Evolutionary conservation across 2,888 invertebrate species (phyloP).

Genomic region (Spodoptera picta): DNA sequence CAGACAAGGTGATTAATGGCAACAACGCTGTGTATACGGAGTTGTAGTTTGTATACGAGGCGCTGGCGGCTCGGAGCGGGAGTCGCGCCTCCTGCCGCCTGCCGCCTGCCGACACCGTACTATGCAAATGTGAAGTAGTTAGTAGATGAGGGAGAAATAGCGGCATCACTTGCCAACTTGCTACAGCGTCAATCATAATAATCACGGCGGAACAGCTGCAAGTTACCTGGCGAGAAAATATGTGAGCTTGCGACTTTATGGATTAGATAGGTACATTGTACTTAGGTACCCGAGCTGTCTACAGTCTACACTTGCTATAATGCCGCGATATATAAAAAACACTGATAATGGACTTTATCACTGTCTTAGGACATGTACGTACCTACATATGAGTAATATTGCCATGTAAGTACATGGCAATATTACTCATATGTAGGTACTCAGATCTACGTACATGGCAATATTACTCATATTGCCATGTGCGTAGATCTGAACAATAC

Average conservation of each 20-base stretch:
- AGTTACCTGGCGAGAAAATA: slow-evolving; percentile 59
- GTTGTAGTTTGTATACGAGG: slow-evolving; percentile 68
- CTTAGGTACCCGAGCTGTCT: slow-evolving; percentile 22
- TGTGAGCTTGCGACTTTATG: slow-evolving; percentile 35
- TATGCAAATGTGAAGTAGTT: slow-evolving; percentile 84
- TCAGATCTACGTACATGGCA: slow-evolving; percentile 4
- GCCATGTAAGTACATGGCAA: slow-evolving; percentile 8
- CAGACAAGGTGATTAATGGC: slow-evolving; percentile 86
- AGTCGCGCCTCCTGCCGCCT: slow-evolving; percentile 65
- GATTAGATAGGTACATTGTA: slow-evolving; percentile 19
- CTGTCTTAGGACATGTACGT: slow-evolving; percentile 17
- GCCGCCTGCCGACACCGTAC: slow-evolving; percentile 64
- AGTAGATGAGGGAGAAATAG: slow-evolving; percentile 75
- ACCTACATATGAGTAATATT: background rate
- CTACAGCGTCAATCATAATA: slow-evolving; percentile 79
- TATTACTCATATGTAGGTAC: background rate
- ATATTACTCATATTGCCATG: slow-evolving; percentile 5
- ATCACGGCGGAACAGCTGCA: slow-evolving; percentile 71
- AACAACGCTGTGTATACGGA: slow-evolving; percentile 72
- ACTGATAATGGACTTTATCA: slow-evolving; percentile 33
- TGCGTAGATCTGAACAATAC: slow-evolving; percentile 10
- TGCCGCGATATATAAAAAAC: slow-evolving; percentile 17
- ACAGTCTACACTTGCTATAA: slow-evolving; percentile 20
- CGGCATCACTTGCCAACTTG: slow-evolving; percentile 77
- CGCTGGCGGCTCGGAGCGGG: slow-evolving; percentile 51